Percentiles rank a stretch among this genome's conserved stretches.
Conservation (phyloP, 2,797 vertebrate species). For the Tenualosa ilisha region DNA sequence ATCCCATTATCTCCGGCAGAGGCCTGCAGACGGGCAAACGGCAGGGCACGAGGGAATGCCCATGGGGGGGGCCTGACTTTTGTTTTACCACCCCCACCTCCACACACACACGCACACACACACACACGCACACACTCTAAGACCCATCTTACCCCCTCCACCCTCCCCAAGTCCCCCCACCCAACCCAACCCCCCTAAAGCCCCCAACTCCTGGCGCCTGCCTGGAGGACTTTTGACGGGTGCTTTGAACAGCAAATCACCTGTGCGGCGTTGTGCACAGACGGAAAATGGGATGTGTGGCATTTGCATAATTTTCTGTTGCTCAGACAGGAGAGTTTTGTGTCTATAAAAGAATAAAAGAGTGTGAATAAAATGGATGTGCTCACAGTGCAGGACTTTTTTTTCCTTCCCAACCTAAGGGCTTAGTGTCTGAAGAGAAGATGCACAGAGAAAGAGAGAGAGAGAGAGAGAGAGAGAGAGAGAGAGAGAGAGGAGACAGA, state of each 20-base stretch:
- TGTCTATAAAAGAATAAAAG: slow-evolving; percentile 24
- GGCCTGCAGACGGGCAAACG: slow-evolving; percentile 39
- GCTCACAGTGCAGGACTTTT: background rate
- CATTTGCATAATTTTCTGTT: slow-evolving; percentile 53
- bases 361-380: slow-evolving; percentile 27
- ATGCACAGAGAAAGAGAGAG: background rate
- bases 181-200: background rate
- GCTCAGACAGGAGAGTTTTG: slow-evolving; percentile 34
- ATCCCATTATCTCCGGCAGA: slow-evolving; percentile 25
- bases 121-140: background rate
- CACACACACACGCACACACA: background rate
- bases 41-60: slow-evolving; percentile 22
- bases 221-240: slow-evolving; percentile 12
- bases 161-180: background rate
- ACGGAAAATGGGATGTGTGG: slow-evolving; percentile 44
- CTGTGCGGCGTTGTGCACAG: slow-evolving; percentile 19
- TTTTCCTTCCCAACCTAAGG: background rate
- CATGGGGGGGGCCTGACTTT: background rate
- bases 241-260: slow-evolving; percentile 38
- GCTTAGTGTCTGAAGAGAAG: background rate
- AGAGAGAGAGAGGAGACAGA: background rate
- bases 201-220: background rate
- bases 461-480: background rate
- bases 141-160: background rate
- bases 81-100: background rate